Percentiles rank a stretch among this genome's conserved stretches.
These are phyloP conservation scores for Encarsia formosa DNA, from an alignment of 2,888 invertebrate species.

Conservation along the genomic window DNA sequence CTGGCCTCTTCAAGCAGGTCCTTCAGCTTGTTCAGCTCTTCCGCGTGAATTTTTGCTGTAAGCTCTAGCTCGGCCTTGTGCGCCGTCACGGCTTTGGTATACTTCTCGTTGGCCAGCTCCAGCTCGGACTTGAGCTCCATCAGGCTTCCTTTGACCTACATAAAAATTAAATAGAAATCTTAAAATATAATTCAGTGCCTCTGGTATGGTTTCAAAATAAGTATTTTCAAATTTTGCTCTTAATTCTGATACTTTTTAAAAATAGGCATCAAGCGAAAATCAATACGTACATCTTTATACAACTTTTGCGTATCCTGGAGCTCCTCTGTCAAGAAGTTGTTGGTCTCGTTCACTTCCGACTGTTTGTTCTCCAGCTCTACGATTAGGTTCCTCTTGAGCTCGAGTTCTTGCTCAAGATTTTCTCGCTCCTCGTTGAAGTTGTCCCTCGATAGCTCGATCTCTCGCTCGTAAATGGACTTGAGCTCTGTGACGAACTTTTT, in stretches of 20 bases:
- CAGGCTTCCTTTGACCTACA: conserved; percentile 33
- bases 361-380: conserved; percentile 30
- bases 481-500: conserved; percentile 19
- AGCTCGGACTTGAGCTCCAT: conserved; percentile 32
- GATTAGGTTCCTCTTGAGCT: conserved; percentile 21
- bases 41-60: conserved; percentile 26
- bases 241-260: no score
- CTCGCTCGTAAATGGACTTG: conserved; percentile 22
- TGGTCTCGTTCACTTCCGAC: conserved; percentile 30
- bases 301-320: conserved; percentile 35
- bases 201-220: no score
- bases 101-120: conserved; percentile 29
- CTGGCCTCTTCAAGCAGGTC: conserved; percentile 33
- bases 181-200: conserved; percentile 13
- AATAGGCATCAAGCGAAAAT: neutral
- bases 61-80: conserved; percentile 33
- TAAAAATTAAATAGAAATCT: conserved; percentile 14
- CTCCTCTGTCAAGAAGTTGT: conserved; percentile 31
- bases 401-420: conserved; percentile 30
- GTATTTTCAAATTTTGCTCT: no score
- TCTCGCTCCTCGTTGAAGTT: conserved; percentile 34
- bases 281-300: conserved; percentile 35
- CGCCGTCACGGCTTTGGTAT: conserved; percentile 25
- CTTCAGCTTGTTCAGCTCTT: conserved; percentile 33
- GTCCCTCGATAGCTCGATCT: conserved; percentile 28